These are phyloP conservation scores for Passer montanus DNA, from an alignment of 2,113 vertebrate species.

Conservation along the genomic window DNA sequence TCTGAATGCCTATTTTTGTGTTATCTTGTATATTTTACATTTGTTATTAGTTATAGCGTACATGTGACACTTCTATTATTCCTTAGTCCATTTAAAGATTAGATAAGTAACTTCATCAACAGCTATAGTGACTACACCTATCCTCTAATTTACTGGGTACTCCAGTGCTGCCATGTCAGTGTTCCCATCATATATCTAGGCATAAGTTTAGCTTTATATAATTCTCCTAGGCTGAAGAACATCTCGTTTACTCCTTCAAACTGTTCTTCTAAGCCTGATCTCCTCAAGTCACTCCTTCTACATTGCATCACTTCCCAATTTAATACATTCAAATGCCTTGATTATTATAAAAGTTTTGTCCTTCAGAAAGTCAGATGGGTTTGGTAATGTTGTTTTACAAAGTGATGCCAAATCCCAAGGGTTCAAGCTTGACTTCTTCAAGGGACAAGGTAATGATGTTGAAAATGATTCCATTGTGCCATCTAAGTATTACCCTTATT, in stretches of 20 bases:
- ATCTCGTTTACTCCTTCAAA: neutral
- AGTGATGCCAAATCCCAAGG: slow-evolving; percentile 9
- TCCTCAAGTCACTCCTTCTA: neutral
- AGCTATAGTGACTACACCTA: neutral
- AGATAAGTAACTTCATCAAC: neutral
- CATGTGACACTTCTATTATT: neutral
- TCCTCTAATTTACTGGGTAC: neutral
- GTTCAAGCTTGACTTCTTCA: slow-evolving; percentile 29
- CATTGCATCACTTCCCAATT: neutral
- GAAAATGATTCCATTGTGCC: slow-evolving; percentile 56
- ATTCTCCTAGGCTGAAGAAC: neutral
- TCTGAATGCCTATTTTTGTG: neutral
- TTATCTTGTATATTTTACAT: neutral
- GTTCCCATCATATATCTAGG: neutral
- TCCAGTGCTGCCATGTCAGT: neutral
- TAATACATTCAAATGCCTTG: neutral
- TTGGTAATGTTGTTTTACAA: slow-evolving; percentile 35
- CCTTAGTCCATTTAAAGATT: neutral
- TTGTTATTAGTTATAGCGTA: neutral
- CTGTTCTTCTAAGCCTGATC: neutral
- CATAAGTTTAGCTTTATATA: neutral
- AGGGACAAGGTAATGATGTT: slow-evolving; percentile 54
- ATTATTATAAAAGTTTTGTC: slow-evolving; percentile 15
- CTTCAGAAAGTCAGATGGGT: slow-evolving; percentile 39
- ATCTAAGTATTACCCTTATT: slow-evolving; percentile 39